Evolutionary conservation across 2,797 vertebrate species (phyloP).

Genomic region (Margarornis squamiger): DNA sequence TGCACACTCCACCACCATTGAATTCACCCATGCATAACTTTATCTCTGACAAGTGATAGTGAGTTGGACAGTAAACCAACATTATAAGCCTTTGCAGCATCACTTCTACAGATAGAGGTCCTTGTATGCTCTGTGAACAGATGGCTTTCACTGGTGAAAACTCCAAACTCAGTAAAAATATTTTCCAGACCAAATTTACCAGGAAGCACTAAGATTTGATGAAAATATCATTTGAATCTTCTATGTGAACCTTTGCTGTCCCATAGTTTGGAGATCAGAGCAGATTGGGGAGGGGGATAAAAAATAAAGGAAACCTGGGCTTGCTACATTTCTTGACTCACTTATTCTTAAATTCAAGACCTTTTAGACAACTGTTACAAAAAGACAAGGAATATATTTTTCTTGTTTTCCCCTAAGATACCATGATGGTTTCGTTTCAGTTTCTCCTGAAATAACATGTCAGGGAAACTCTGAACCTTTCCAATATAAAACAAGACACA

Average conservation of each 20-base stretch:
- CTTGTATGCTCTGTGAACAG: background rate
- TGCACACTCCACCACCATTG: fast-evolving
- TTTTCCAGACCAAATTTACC: background rate
- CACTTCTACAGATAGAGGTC: background rate
- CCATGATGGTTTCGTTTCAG: background rate
- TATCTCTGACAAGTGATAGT: background rate
- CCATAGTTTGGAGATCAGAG: background rate
- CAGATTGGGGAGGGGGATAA: background rate
- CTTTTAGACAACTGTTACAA: background rate
- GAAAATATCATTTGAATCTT: background rate
- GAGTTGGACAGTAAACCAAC: background rate
- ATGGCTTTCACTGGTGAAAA: background rate
- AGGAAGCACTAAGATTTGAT: background rate
- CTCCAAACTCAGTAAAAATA: background rate
- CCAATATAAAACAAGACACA: background rate
- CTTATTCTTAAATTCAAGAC: background rate
- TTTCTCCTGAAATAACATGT: background rate
- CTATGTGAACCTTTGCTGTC: background rate
- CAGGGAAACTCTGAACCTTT: background rate
- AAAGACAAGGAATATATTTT: background rate
- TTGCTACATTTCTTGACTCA: background rate
- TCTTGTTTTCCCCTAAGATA: background rate
- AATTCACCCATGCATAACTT: background rate
- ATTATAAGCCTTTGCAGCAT: background rate
- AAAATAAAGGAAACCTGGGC: background rate